Base-by-base conservation (phyloP, 2,113 vertebrate species). In the Tupaia tana region DNA sequence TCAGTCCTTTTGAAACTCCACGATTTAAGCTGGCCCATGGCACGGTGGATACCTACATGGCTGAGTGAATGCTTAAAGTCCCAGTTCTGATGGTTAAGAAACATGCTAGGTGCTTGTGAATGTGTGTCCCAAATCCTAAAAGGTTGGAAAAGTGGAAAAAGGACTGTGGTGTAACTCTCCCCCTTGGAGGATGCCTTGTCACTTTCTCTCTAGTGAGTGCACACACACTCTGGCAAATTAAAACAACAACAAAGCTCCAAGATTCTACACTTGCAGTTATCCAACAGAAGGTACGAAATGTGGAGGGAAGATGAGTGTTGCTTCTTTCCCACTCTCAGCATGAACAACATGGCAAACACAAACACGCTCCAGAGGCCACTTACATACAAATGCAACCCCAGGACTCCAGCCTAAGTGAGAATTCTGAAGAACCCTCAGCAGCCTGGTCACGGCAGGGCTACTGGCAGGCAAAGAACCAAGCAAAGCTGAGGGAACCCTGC, bases 1-100 rank as follows among this genome's bases (percentile, higher is more conserved):
- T 74, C 5, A 61, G 78, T 70, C 74, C 67, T 90, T 95, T 93
- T 27, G 19, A 94, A 94, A 11, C 71, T 67, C 67, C 29, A 75
- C 27, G 64, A 88, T 54, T 61, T 43, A 43, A 43, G 43, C 43
- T 43, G 43, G 43, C 43, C 43, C 43, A 43, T 43, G 43, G 43
- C 43, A 43, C 43, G 43, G 43, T 43, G 43, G 43, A 43, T 43
- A 43, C 43, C 43, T 6, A 43, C 6, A 43, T 43, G 43, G 43
- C 43, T 43, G 43, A 43, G 43, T 43, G 43, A 43, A 43, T 43
- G 43, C 4, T 43, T 43, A 43, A 43, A 43, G 43, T 43, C 43
- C 43, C 43, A 43, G 43, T 43, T 43, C 43, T 43, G 43, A 43
- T 43, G 43, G 43, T 43, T 43, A 43, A 43, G 43, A 43, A 43